These are phyloP conservation scores for Odontomyia ornata DNA, from an alignment of 2,888 invertebrate species.

Conservation along the genomic window DNA sequence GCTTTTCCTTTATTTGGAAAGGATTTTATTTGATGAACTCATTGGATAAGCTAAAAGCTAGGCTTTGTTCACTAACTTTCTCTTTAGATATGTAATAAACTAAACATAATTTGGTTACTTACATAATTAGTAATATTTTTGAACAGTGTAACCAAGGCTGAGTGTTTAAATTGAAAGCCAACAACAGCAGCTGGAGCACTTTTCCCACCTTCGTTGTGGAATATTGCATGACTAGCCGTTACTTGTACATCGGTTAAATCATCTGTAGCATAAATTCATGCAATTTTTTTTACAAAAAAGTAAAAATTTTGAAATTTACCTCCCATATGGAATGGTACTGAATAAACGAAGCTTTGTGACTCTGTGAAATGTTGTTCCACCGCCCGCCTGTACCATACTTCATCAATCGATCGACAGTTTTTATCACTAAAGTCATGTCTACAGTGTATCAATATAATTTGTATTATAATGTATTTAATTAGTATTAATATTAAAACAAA, in stretches of 20 bases:
- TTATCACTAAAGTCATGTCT: constrained; percentile 78
- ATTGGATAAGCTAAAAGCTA: too few species aligned
- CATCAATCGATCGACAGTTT: constrained; percentile 83
- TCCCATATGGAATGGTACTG: constrained; percentile 74
- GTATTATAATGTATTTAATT: neutral
- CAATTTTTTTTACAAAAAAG: constrained; percentile 3
- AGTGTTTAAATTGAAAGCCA: constrained; percentile 84
- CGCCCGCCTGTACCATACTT: constrained; percentile 88
- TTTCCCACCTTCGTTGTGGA: constrained; percentile 69
- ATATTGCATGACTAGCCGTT: constrained; percentile 88
- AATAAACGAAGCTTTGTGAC: constrained; percentile 83
- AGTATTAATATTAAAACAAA: neutral
- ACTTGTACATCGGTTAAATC: constrained; percentile 71
- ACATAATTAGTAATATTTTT: constrained; percentile 81
- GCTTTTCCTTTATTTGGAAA: too few species aligned
- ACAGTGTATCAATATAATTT: constrained; percentile 50
- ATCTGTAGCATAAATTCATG: constrained; percentile 53
- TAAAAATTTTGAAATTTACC: constrained; percentile 52
- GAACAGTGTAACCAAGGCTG: constrained; percentile 78
- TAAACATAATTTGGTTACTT: too few species aligned
- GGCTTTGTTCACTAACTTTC: too few species aligned
- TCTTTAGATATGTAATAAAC: too few species aligned
- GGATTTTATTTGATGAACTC: too few species aligned
- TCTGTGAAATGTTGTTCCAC: constrained; percentile 85
- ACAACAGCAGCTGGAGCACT: constrained; percentile 75